phyloP scores from a whole-genome alignment of 2,888 invertebrate genomes.

The Morinoia aosen region DNA sequence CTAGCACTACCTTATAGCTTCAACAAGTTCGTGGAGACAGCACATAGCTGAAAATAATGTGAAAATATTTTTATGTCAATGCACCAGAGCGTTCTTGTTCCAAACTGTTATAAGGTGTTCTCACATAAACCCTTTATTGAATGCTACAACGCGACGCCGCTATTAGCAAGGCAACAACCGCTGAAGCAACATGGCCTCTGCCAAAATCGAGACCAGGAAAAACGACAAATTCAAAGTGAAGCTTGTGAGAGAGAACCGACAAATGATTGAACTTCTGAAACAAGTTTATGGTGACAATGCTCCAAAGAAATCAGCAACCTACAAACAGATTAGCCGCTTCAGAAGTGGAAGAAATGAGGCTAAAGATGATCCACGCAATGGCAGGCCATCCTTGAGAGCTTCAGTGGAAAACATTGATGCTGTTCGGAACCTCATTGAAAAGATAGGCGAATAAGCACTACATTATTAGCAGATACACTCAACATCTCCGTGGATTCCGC shows the following conservation, averaged over 20 bases:
- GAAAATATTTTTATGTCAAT: neutral
- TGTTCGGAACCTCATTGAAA: neutral
- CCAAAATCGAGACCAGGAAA: too few species aligned
- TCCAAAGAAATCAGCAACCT: too few species aligned
- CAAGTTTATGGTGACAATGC: too few species aligned
- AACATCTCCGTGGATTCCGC: neutral
- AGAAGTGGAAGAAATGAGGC: too few species aligned
- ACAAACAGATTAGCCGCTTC: too few species aligned
- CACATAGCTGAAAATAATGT: neutral
- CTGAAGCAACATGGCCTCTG: neutral
- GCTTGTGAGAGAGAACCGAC: too few species aligned
- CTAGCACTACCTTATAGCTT: neutral
- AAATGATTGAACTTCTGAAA: too few species aligned
- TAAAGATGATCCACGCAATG: neutral
- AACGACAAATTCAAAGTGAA: too few species aligned
- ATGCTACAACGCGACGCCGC: neutral
- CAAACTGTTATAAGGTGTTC: neutral
- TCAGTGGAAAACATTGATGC: neutral
- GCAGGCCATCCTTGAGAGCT: neutral
- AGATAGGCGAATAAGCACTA: neutral
- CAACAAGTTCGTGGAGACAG: constrained; percentile 30
- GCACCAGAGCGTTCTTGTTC: neutral
- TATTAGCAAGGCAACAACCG: neutral
- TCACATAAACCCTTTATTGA: neutral
- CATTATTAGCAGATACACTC: neutral